phyloP scores from a whole-genome alignment of 2,797 vertebrate genomes.

The Danio kyathit region DNA sequence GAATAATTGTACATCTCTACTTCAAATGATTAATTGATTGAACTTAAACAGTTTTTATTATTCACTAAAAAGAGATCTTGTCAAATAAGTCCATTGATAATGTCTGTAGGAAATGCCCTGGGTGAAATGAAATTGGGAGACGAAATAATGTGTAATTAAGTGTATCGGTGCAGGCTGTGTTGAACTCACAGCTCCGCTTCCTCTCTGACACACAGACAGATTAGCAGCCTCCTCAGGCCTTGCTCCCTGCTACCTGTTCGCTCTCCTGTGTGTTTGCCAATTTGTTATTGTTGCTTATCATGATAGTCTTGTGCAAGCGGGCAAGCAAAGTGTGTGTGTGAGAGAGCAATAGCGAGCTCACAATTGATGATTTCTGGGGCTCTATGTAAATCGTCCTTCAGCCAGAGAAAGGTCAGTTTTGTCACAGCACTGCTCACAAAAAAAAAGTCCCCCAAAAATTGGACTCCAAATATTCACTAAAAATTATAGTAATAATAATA shows the following conservation, averaged over 20 bases:
- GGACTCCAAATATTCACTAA: neutral
- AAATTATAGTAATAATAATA: no score
- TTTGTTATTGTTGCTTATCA: constrained; percentile 55
- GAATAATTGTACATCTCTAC: no score
- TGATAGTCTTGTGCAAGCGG: constrained; percentile 33
- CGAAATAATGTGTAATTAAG: constrained; percentile 55
- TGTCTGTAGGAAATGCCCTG: neutral
- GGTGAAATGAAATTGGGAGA: neutral
- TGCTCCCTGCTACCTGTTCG: constrained; percentile 57
- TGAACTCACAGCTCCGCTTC: constrained; percentile 34
- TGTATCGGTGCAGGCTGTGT: constrained; percentile 48
- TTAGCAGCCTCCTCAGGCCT: constrained; percentile 52
- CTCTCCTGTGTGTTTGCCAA: constrained; percentile 54
- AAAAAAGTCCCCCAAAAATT: no score
- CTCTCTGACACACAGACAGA: constrained; percentile 57
- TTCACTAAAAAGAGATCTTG: neutral
- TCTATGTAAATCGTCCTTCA: constrained; percentile 26
- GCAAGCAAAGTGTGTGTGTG: neutral
- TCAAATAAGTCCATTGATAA: neutral
- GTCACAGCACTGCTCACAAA: neutral
- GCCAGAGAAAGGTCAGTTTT: constrained; percentile 30
- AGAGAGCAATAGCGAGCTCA: neutral
- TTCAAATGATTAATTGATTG: neutral
- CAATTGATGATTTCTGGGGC: neutral
- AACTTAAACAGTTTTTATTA: no score